Evolutionary conservation across 2,797 vertebrate species (phyloP).

Genomic region (Apogon hyalosoma): DNA sequence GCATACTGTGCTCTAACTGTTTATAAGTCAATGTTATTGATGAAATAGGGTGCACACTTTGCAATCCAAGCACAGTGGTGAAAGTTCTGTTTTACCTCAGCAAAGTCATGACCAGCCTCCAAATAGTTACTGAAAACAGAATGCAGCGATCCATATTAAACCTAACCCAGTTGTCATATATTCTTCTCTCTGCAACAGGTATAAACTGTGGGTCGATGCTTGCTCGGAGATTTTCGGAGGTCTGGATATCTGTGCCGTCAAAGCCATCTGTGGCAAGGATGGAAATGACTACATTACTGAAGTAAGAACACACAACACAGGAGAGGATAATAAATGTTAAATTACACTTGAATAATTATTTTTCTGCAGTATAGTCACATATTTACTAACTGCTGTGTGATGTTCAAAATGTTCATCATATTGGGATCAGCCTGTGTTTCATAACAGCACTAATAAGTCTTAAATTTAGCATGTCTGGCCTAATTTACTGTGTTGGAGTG

Average conservation of each 20-base stretch:
- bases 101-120: neutral
- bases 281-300: slow-evolving; percentile 99
- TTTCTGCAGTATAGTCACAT: no score
- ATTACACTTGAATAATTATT: no score
- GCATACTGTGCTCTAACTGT: slow-evolving; percentile 2
- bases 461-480: slow-evolving; percentile 57
- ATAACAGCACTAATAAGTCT: slow-evolving; percentile 31
- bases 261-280: slow-evolving; percentile 98
- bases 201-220: slow-evolving; percentile 95
- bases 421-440: slow-evolving; percentile 29
- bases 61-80: neutral
- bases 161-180: neutral
- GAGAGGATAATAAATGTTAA: no score
- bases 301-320: slow-evolving; percentile 80
- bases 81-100: neutral
- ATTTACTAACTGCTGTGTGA: slow-evolving; percentile 23
- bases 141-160: neutral
- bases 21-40: slow-evolving; percentile 26
- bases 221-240: slow-evolving; percentile 96
- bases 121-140: neutral
- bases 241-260: slow-evolving; percentile 97
- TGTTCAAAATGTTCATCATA: slow-evolving; percentile 14
- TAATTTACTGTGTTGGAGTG: slow-evolving; percentile 42
- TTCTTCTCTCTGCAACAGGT: slow-evolving; percentile 70
- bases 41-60: slow-evolving; percentile 5